Conservation (phyloP, 2,888 invertebrate species). For the Cephonodes hylas region DNA sequence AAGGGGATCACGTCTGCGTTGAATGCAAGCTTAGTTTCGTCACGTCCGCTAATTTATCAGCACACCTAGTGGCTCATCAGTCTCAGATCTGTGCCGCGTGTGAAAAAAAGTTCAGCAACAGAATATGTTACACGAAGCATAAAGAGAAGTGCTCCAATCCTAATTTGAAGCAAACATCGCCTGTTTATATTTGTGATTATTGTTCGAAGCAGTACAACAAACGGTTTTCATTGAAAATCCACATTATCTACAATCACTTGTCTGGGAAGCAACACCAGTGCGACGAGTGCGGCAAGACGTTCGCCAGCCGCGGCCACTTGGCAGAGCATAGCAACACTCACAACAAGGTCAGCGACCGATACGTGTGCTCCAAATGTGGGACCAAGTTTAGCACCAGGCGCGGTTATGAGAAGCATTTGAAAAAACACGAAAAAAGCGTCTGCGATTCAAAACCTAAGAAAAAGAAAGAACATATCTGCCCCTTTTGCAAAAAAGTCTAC, state of each 20-base stretch:
- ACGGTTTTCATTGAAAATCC: constrained; percentile 35
- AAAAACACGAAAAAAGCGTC: constrained; percentile 25
- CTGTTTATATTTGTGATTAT: constrained; percentile 45
- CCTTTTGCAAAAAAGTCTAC: constrained; percentile 19
- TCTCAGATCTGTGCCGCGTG: constrained; percentile 38
- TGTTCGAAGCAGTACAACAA: constrained; percentile 38
- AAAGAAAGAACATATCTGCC: constrained; percentile 18
- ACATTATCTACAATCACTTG: constrained; percentile 40
- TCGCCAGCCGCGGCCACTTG: constrained; percentile 35
- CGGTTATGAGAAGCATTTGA: constrained; percentile 45
- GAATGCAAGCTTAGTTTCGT: constrained; percentile 42
- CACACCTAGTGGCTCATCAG: constrained; percentile 41
- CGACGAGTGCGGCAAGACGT: constrained; percentile 49
- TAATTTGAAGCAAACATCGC: background rate
- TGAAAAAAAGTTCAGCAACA: constrained; percentile 36
- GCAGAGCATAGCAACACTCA: constrained; percentile 49
- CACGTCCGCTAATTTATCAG: constrained; percentile 24
- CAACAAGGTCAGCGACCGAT: constrained; percentile 39
- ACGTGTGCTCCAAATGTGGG: constrained; percentile 42
- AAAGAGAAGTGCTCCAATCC: constrained; percentile 27
- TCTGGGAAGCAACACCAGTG: constrained; percentile 36
- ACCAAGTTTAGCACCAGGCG: constrained; percentile 42
- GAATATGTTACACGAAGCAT: constrained; percentile 42
- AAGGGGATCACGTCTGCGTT: constrained; percentile 31
- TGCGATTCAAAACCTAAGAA: constrained; percentile 14